Evolutionary conservation across 1,140 invertebrate genomes (phyloP).

Genomic region (Euura lappo): DNA sequence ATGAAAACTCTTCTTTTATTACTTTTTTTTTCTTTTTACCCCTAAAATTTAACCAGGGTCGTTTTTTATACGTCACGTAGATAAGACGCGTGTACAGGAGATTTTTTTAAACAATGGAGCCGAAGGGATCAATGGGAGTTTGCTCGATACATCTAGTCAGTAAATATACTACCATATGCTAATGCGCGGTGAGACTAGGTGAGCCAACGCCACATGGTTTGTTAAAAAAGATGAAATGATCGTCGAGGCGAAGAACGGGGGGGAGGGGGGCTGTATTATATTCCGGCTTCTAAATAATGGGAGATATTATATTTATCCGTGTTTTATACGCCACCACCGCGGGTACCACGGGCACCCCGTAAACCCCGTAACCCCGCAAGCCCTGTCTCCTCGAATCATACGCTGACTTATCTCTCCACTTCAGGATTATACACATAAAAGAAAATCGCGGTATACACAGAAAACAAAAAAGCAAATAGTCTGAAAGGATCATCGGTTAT

Average conservation of each 20-base stretch:
- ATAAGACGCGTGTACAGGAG: too few relatives aligned
- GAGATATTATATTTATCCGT: constrained; percentile 4
- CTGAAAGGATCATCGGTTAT: too few relatives aligned
- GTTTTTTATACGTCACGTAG: too few relatives aligned
- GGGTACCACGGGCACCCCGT: too few relatives aligned
- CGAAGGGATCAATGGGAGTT: not conserved
- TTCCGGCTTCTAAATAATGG: not conserved
- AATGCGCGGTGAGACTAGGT: not conserved
- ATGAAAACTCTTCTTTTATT: too few relatives aligned
- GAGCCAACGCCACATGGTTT: not conserved
- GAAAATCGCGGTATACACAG: too few relatives aligned
- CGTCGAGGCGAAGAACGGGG: not conserved
- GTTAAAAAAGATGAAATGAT: too few relatives aligned
- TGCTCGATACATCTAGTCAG: not conserved
- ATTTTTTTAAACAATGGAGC: not conserved
- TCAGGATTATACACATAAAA: not conserved
- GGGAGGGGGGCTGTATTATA: not conserved
- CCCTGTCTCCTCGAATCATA: constrained; percentile 1
- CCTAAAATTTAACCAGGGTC: too few relatives aligned
- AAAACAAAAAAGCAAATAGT: too few relatives aligned
- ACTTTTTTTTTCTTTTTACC: too few relatives aligned
- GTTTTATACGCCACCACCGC: not conserved
- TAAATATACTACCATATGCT: not conserved
- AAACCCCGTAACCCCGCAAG: not conserved
- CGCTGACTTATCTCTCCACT: not conserved